These are phyloP conservation scores for Mola mola DNA, from an alignment of 2,113 vertebrate genomes.

Conservation along the genomic window DNA sequence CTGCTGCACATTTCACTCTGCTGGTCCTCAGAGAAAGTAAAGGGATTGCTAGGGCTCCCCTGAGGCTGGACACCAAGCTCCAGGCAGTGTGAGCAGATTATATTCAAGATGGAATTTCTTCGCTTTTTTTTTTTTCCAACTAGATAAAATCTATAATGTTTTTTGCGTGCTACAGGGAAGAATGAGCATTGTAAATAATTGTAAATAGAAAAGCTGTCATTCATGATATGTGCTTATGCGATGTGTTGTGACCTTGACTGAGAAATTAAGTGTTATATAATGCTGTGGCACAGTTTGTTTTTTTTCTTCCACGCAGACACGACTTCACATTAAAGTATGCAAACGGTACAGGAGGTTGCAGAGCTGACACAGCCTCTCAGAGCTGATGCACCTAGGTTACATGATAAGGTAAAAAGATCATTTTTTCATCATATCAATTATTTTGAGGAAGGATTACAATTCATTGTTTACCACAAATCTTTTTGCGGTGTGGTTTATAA, in stretches of 20 bases:
- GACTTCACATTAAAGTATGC: constrained; percentile 18
- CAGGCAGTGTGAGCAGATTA: constrained; percentile 73
- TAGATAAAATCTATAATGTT: constrained; percentile 48
- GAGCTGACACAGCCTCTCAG: constrained; percentile 13
- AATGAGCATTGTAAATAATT: constrained; percentile 22
- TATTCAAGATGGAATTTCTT: constrained; percentile 71
- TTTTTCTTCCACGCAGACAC: background rate
- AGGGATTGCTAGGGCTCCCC: constrained; percentile 69
- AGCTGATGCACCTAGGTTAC: background rate
- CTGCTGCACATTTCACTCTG: constrained; percentile 75
- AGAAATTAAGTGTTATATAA: constrained; percentile 24
- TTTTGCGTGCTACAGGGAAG: constrained; percentile 25
- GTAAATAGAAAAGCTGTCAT: constrained; percentile 33
- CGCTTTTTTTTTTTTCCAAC: constrained; percentile 51
- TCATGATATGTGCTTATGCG: constrained; percentile 17
- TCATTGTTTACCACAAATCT: no score
- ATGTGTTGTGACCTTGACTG: constrained; percentile 9
- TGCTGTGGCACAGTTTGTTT: constrained; percentile 7
- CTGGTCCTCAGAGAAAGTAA: constrained; percentile 63
- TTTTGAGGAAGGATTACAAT: no score
- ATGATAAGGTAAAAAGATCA: no score
- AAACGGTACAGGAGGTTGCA: constrained; percentile 9
- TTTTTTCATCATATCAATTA: no score
- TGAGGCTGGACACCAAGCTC: constrained; percentile 71
- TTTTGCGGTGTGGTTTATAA: no score